Evolutionary conservation across 2,113 vertebrate genomes (phyloP).

Genomic region (Mus musculus): GRCm39 chr10:99241001-99241500

Average conservation of each 20-base stretch:
- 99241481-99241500: no score
- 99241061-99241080: neutral
- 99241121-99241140: neutral
- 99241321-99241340: neutral
- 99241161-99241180: no score
- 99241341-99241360: neutral
- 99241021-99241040: neutral
- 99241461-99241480: neutral
- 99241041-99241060: constrained; percentile 11
- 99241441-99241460: neutral
- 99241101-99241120: neutral
- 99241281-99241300: neutral
- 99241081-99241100: neutral
- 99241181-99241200: no score
- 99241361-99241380: neutral
- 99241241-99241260: no score
- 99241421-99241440: neutral
- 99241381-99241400: neutral
- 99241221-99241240: neutral
- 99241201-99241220: neutral
- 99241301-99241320: neutral
- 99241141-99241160: no score
- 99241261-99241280: neutral
- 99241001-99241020: neutral
- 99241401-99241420: neutral